Evolutionary conservation across 2,888 invertebrate genomes (phyloP), one percentile per base, ranked within the genome.

Genomic region (Tetranychus piercei): DNA sequence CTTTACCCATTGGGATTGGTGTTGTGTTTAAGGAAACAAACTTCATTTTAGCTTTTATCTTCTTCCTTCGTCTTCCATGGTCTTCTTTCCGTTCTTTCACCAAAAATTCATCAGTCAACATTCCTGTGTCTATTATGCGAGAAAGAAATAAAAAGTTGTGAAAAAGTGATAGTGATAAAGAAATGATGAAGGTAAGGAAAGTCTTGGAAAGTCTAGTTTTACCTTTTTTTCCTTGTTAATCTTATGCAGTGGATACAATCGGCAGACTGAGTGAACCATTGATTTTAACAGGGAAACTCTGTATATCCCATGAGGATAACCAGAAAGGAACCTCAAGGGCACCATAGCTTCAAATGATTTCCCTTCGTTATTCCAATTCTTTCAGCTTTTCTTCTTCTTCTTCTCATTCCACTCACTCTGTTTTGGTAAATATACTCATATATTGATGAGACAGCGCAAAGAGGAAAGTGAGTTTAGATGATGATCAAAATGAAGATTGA

Each of bases 361-460:
- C 69, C 34, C 34, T 69, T 69, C 69, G 69, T 34, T 69, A 34
- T 69, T n/a, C 69, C 69, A 65, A n/a, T 65, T 65, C 66, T 65
- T 65, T 20, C 66, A 65, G 18, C 20, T 65, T 20, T 65, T 65
- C 66, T 65, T 65, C 66, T 20, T n/a, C 18, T 65, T 20, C 66
- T 65, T 65, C 18, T 65, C 66, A 20, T 65, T 18, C 66, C 66
- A 65, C 34, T 34, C 34, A 34, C 34, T 34, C 34, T n/a, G n/a
- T n/a, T n/a, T n/a, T n/a, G 5, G 34, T 34, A 34, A 34, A 34
- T 34, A 34, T 55, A 55, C 15, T 15, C 15, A 15, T 55, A 55
- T 55, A 55, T 55, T 55, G 55, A 55, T 55, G 55, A 55, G 55
- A 55, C 55, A 55, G 55, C 55, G 55, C 55, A 55, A 55, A 55